Evolutionary conservation across 1,140 invertebrate species (phyloP).

Genomic region (Rhynchophorus ferrugineus): DNA sequence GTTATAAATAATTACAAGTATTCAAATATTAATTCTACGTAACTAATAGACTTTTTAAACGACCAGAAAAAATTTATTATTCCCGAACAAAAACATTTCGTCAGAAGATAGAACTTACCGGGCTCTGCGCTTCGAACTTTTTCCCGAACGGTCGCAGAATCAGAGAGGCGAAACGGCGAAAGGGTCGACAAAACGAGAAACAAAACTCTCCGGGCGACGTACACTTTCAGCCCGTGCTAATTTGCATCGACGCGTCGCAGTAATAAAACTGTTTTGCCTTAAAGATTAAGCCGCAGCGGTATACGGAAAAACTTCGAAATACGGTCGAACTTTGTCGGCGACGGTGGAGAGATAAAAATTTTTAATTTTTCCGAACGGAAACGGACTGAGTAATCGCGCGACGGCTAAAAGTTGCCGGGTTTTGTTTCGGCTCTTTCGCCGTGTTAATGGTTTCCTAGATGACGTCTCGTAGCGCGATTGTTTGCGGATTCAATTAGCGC

Average conservation of each 20-base stretch:
- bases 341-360: conserved; percentile 15
- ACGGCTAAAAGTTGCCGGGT: neutral
- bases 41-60: too few species aligned
- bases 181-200: too few species aligned
- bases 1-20: too few species aligned
- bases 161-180: too few species aligned
- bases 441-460: neutral
- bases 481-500: conserved; percentile 12
- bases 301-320: conserved; percentile 12
- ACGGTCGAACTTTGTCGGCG: conserved; percentile 12
- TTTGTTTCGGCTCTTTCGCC: neutral
- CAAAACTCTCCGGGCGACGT: too few species aligned
- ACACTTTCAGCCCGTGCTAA: conserved; percentile 8
- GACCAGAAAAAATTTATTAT: too few species aligned
- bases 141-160: too few species aligned
- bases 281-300: conserved; percentile 9
- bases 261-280: conserved; percentile 16
- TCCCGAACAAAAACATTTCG: too few species aligned
- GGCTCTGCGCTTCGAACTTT: too few species aligned
- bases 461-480: neutral
- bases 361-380: conserved; percentile 12
- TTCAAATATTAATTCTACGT: too few species aligned
- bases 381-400: neutral
- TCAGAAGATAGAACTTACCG: too few species aligned
- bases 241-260: conserved; percentile 17